Percentiles rank a stretch among this genome's conserved stretches.
Evolutionary conservation across 2,888 invertebrate genomes (phyloP).

Genomic region (Abrostola tripartita): DNA sequence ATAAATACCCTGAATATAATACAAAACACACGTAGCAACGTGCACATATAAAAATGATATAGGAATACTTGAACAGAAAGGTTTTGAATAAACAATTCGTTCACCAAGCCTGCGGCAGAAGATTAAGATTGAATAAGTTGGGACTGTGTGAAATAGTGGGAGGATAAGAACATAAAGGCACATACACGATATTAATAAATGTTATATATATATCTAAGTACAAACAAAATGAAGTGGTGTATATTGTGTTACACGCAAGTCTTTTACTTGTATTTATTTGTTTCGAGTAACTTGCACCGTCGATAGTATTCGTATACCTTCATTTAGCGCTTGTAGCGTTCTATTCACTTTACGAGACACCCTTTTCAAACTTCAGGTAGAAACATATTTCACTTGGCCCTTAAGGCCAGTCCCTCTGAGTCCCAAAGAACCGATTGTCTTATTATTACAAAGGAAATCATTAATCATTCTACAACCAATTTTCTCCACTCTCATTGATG

Average conservation of each 20-base stretch:
- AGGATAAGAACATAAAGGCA: neutral
- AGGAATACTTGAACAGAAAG: neutral
- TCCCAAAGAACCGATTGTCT: conserved; percentile 33
- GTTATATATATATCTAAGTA: neutral
- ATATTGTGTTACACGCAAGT: too few relatives aligned
- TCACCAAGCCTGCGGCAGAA: neutral
- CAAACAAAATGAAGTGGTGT: too few relatives aligned
- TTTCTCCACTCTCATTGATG: conserved; percentile 45
- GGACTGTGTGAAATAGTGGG: neutral
- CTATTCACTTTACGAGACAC: conserved; percentile 30
- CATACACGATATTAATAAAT: neutral
- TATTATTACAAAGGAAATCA: conserved; percentile 42
- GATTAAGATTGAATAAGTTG: neutral
- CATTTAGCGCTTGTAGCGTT: conserved; percentile 26
- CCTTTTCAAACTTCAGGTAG: conserved; percentile 20
- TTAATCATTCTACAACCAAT: conserved; percentile 54
- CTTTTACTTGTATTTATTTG: conserved; percentile 35
- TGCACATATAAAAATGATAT: too few relatives aligned
- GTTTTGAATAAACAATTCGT: neutral
- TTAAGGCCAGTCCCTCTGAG: conserved; percentile 16
- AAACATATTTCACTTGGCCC: conserved; percentile 26
- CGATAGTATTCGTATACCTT: conserved; percentile 18
- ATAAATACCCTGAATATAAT: too few relatives aligned
- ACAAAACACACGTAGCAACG: too few relatives aligned
- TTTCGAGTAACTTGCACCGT: conserved; percentile 16